A percentile compares a stretch with the other conserved stretches of the same genome.
Conservation (phyloP, 1,140 invertebrate species). For the Drosophila pandora region DNA sequence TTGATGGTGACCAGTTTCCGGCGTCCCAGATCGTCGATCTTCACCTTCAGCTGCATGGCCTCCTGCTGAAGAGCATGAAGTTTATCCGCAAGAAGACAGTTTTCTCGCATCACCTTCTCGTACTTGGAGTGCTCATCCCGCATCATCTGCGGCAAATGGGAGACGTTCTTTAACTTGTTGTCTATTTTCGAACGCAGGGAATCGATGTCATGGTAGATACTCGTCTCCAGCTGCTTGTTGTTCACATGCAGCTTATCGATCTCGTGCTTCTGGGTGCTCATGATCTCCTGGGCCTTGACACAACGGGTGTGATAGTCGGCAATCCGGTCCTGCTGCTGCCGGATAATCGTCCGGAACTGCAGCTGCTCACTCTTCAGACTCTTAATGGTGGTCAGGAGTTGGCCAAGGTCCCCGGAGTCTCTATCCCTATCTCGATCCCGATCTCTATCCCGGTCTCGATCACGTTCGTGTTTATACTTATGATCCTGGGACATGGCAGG, state of each 20-base stretch:
- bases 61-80: constrained; percentile 62
- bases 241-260: constrained; percentile 75
- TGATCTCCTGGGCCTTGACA: constrained; percentile 75
- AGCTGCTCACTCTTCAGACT: constrained; percentile 65
- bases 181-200: constrained; percentile 67
- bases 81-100: constrained; percentile 66
- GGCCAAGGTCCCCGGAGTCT: constrained; percentile 21
- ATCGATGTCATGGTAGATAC: constrained; percentile 66
- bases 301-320: constrained; percentile 70
- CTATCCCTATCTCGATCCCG: not conserved
- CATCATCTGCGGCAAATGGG: constrained; percentile 66
- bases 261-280: constrained; percentile 74
- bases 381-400: constrained; percentile 62
- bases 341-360: constrained; percentile 60
- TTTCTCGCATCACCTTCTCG: constrained; percentile 71
- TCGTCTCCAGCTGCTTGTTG: constrained; percentile 72
- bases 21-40: constrained; percentile 70
- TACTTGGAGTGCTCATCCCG: constrained; percentile 67
- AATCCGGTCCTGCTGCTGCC: constrained; percentile 69
- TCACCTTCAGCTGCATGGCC: constrained; percentile 60
- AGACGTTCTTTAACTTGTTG: constrained; percentile 59
- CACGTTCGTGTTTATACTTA: constrained; percentile 13
- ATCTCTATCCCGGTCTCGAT: constrained; percentile 17
- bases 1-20: constrained; percentile 65
- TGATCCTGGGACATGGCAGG: constrained; percentile 15